Evolutionary conservation across 2,113 vertebrate genomes (phyloP), one percentile per base, ranked within the genome.

Genomic region (Psilopogon haemacephalus): DNA sequence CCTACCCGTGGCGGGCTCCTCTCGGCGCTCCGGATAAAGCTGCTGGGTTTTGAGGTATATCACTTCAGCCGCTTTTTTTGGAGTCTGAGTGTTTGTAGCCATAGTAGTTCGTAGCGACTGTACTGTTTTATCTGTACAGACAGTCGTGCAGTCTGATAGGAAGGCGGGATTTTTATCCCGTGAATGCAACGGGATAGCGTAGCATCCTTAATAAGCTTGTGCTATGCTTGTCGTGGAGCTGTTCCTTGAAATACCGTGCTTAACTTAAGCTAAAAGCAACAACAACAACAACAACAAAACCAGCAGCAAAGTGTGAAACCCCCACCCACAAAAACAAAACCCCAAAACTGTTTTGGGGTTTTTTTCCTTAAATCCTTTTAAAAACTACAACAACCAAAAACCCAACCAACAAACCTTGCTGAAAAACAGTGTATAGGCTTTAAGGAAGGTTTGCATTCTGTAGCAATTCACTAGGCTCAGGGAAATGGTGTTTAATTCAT

Each of bases 11-110:
- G 13, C 6, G 21, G 32, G 28, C 5, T 6, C 8, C 6, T 35
- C 12, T 5, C 23, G 11, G 4, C 8, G 2, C n/a, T 14, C 1
- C 37, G 0, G 32, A 1, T 13, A 18, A 0, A 44, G 28, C 46
- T 5, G 33, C 37, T 4, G 62, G 11, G 17, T 3, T 12, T 28
- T 2, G 52, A 12, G 18, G 19, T 2, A 3, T n/a, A 0, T 6
- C 48, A 1, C 63, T 30, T 27, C 21, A 4, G 6, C 30, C 6
- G 44, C n/a, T 15, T 60, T 37, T 24, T 9, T 3, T 15, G 15
- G 33, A 24, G 8, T 12, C 15, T 3, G 15, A 0, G 6, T 3
- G 60, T 15, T 27, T 6, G 52, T 4, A 5, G 70, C 7, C 3
- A 2, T 6, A 15, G 18, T 3, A 20, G 15, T 9, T n/a, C 6